These are phyloP conservation scores for Chelonia mydas DNA, from an alignment of 2,797 vertebrate genomes.

Conservation along the genomic window DNA sequence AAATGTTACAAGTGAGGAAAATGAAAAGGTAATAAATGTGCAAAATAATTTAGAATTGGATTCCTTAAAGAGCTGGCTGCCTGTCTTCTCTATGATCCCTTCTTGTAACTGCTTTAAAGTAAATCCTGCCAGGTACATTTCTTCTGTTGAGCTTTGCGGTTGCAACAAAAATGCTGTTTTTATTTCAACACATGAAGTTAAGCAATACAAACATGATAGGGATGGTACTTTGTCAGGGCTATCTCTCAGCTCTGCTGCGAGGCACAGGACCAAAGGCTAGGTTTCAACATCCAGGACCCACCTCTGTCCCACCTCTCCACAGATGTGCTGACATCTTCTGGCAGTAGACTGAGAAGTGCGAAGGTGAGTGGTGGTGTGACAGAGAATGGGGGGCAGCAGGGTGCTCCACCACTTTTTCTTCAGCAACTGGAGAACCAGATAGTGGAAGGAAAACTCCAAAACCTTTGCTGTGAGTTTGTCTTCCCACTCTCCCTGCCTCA, in stretches of 20 bases:
- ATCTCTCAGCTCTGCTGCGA: slow-evolving; percentile 25
- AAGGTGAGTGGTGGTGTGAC: accelerated
- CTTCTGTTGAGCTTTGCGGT: slow-evolving; percentile 25
- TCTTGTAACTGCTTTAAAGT: background rate
- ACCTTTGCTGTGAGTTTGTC: background rate
- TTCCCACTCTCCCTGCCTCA: background rate
- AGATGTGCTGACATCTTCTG: background rate
- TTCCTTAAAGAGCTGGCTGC: background rate
- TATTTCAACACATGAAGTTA: slow-evolving; percentile 49
- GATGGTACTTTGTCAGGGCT: background rate
- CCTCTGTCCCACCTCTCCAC: background rate
- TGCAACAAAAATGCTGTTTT: slow-evolving; percentile 21
- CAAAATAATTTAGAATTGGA: background rate
- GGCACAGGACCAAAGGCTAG: background rate
- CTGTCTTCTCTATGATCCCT: background rate
- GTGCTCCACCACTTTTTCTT: background rate
- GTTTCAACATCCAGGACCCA: background rate
- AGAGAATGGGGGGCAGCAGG: background rate
- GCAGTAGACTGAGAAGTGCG: background rate
- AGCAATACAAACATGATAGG: background rate
- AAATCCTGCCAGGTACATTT: slow-evolving; percentile 18
- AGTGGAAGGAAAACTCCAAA: background rate
- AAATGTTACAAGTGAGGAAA: slow-evolving; percentile 29
- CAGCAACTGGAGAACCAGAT: background rate
- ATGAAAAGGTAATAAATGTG: slow-evolving; percentile 1